Evolutionary conservation across 2,888 invertebrate genomes (phyloP).

Genomic region (Amiota communis): DNA sequence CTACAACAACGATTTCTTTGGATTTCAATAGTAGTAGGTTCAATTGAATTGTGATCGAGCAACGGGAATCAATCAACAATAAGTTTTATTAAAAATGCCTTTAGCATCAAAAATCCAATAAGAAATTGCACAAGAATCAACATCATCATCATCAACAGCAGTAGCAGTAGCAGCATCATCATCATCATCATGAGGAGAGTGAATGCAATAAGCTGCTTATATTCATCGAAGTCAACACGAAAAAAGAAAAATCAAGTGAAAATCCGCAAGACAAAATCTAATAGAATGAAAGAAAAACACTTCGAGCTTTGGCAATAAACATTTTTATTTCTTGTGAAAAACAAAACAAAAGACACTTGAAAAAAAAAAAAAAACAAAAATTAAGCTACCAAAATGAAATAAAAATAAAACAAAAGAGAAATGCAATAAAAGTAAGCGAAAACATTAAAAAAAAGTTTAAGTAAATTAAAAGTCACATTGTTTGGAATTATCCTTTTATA

Average conservation of each 20-base stretch:
- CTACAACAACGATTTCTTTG: neutral
- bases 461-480: conserved; percentile 8
- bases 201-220: neutral
- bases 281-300: neutral
- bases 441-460: conserved; percentile 4
- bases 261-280: neutral
- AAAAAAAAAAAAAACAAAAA: neutral
- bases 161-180: neutral
- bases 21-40: neutral
- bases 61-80: conserved; percentile 17
- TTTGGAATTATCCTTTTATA: conserved; percentile 56
- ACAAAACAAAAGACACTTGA: neutral
- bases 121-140: conserved; percentile 1
- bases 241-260: conserved; percentile 5
- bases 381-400: neutral
- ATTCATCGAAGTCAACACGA: neutral
- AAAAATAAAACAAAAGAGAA: neutral
- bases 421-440: conserved; percentile 5
- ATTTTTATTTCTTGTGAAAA: conserved; percentile 12
- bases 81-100: conserved; percentile 30
- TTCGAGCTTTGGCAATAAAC: conserved; percentile 5
- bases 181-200: neutral
- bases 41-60: conserved; percentile 15
- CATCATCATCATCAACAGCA: neutral
- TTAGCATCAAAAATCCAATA: conserved; percentile 25